phyloP scores from a whole-genome alignment of 2,888 invertebrate species.

The Campaea margaritaria region DNA sequence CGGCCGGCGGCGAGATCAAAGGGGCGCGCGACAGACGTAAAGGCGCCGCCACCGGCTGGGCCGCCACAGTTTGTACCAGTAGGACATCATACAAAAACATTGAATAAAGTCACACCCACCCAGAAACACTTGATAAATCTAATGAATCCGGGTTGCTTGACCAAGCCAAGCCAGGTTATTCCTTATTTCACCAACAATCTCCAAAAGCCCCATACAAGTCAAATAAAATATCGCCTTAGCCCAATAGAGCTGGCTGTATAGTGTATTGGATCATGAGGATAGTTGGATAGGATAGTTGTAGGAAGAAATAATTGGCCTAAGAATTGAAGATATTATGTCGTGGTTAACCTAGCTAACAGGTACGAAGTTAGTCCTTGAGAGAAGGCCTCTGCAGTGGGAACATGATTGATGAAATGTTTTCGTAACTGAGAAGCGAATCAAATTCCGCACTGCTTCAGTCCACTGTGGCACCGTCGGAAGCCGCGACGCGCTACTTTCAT shows the following conservation, averaged over 20 bases:
- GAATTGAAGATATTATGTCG: neutral
- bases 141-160: too few species aligned
- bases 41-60: slow-evolving; percentile 46
- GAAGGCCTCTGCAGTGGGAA: too few species aligned
- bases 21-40: slow-evolving; percentile 53
- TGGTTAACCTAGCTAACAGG: too few species aligned
- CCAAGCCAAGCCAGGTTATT: too few species aligned
- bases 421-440: neutral
- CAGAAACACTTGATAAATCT: neutral
- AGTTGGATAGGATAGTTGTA: too few species aligned
- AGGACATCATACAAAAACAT: neutral
- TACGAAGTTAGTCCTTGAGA: too few species aligned
- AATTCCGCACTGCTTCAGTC: neutral
- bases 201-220: too few species aligned
- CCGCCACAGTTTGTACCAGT: slow-evolving; percentile 9
- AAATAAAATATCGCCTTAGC: too few species aligned
- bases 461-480: slow-evolving; percentile 30
- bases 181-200: too few species aligned
- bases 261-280: too few species aligned
- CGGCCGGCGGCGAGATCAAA: slow-evolving; percentile 62
- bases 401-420: too few species aligned
- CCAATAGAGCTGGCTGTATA: too few species aligned
- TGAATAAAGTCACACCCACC: neutral
- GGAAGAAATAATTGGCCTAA: neutral
- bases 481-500: slow-evolving; percentile 18